Evolutionary conservation across 2,797 vertebrate species (phyloP), one percentile per base, ranked within the genome.

Genomic region (Mormyrus hasselquistii): DNA sequence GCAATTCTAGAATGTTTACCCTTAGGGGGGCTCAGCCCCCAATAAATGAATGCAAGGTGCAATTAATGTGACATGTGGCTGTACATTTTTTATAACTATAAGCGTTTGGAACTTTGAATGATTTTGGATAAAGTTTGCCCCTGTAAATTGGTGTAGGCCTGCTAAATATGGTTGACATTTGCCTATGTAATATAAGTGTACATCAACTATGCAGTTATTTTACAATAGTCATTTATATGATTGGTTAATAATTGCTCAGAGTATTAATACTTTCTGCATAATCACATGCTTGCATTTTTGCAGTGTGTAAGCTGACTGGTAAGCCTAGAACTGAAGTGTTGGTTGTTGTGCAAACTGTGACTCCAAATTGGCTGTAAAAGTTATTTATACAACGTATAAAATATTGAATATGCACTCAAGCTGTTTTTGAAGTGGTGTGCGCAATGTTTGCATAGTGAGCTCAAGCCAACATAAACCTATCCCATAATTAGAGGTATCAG

Each of bases 391-490:
- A 84, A 12, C 55, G 14, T 62, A 47, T 89, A 84, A 84, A 89
- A 79, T 49, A 62, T 41, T 87, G 57, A 87, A 89, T 76, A 79
- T 89, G 85, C 65, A 53, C 65, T 89, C 65, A 79, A 55, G 57
- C 29, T 90, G 86, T 88, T 86, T 94, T 92, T 92, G 90, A 94
- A 91, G 86, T 91, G 90, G 90, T 91, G 90, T 92, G 92, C 91
- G 86, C 89, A 7, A 88, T 95, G 92, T 96, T 95, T 95, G 93
- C 93, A 91, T 90, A 94, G 92, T 92, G 92, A 92, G 93, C 88
- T 91, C 88, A 44, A 93, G 92, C 92, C 91, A 93, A 93, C 93
- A 93, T 92, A 94, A 92, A 92, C 91, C 90, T 88, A 91, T 92
- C 92, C 92, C 88, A 91, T 93, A 93, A 93, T 94, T 93, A 92